phyloP scores from a whole-genome alignment of 2,797 vertebrate species.

The Myotis vivesi region DNA sequence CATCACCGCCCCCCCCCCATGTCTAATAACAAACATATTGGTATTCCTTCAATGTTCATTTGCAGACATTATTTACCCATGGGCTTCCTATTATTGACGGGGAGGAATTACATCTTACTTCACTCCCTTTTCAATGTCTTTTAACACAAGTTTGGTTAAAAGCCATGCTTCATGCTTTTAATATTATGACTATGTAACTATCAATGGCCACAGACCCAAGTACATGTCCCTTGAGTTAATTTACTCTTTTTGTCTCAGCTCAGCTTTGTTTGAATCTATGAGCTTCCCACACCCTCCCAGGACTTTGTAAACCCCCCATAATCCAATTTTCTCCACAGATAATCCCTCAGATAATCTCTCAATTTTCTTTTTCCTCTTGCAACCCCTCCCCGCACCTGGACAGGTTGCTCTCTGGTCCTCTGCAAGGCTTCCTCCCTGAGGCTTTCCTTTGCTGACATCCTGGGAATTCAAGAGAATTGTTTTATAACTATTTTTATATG shows the following conservation, averaged over 20 bases:
- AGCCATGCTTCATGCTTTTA: neutral
- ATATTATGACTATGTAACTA: neutral
- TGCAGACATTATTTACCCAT: neutral
- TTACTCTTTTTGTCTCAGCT: neutral
- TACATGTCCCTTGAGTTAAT: neutral
- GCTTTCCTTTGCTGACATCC: constrained; percentile 15
- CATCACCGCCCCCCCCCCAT: neutral
- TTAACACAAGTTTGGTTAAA: neutral
- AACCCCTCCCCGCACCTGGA: neutral
- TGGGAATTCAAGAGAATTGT: neutral
- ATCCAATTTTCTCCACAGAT: neutral
- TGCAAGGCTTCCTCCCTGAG: neutral
- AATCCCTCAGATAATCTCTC: neutral
- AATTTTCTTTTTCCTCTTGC: fast-evolving
- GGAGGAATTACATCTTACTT: neutral
- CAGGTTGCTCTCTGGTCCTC: neutral
- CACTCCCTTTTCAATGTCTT: neutral
- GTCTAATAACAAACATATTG: neutral
- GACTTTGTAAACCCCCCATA: neutral
- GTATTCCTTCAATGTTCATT: neutral
- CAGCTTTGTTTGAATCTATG: neutral
- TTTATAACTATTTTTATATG: neutral
- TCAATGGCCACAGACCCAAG: neutral
- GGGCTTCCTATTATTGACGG: neutral
- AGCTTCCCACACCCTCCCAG: neutral